phyloP scores from a whole-genome alignment of 2,888 invertebrate genomes.

The Hemaris fuciformis region DNA sequence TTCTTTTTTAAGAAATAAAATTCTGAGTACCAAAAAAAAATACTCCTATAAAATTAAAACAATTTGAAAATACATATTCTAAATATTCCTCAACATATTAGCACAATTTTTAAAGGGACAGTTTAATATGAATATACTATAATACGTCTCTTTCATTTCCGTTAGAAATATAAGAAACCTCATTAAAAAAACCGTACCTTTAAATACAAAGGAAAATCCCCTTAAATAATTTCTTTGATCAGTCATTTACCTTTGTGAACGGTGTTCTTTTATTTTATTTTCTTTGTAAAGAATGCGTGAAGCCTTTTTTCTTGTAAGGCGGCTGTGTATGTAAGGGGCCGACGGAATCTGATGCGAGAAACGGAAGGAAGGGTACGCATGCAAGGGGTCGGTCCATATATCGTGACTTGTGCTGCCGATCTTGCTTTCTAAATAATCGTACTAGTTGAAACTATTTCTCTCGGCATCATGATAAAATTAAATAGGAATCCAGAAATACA shows the following conservation, averaged over 20 bases:
- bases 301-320: not conserved
- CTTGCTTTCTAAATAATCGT: not conserved
- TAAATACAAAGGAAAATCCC: not conserved
- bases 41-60: too few species aligned
- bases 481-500: too few species aligned
- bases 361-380: slow-evolving; percentile 1
- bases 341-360: not conserved
- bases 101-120: too few species aligned
- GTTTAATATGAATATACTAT: too few species aligned
- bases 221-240: not conserved
- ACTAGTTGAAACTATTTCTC: too few species aligned
- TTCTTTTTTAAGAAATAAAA: too few species aligned
- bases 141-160: too few species aligned
- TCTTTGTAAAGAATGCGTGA: not conserved
- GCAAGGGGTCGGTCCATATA: not conserved
- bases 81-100: too few species aligned
- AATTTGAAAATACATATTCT: too few species aligned
- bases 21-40: too few species aligned
- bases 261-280: not conserved
- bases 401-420: not conserved
- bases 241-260: slow-evolving; percentile 3
- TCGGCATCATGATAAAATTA: too few species aligned
- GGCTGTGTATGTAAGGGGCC: not conserved
- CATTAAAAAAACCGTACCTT: not conserved
- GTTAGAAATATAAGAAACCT: too few species aligned